phyloP scores from a whole-genome alignment of 2,113 vertebrate species.

The Rissa tridactyla region DNA sequence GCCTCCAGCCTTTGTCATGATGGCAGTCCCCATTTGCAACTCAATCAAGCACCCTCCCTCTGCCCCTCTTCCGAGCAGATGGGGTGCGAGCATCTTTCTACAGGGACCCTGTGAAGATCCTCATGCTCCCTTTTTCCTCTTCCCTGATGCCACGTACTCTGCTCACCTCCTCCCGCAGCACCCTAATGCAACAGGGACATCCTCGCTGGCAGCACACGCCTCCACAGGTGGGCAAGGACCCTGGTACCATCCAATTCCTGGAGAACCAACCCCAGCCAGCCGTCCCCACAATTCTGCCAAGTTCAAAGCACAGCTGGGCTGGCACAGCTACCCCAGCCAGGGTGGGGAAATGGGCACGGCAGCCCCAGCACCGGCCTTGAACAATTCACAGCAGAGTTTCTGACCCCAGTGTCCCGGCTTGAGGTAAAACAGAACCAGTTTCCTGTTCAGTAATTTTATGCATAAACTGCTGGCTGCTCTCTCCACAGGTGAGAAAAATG shows the following conservation, averaged over 20 bases:
- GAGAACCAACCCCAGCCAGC: background rate
- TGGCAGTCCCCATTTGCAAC: background rate
- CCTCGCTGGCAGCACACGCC: background rate
- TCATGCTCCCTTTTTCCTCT: background rate
- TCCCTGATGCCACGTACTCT: background rate
- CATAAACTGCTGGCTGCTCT: background rate
- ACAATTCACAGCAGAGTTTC: background rate
- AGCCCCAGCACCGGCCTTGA: background rate
- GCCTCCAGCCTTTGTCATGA: background rate
- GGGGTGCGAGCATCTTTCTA: background rate
- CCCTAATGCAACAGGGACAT: background rate
- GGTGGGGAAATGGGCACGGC: fast-evolving
- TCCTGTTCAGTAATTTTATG: no score
- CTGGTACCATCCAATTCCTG: background rate
- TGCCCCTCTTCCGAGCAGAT: background rate
- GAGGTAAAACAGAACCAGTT: no score
- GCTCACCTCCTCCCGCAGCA: background rate
- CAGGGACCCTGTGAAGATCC: background rate
- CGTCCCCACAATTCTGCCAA: background rate
- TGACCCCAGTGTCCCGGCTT: background rate
- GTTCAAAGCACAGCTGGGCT: fast-evolving
- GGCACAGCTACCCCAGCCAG: background rate
- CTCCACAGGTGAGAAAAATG: background rate
- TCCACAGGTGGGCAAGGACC: background rate
- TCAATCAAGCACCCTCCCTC: background rate